Conservation (phyloP, 2,888 invertebrate species). For the Monoplex corrugatus region DNA sequence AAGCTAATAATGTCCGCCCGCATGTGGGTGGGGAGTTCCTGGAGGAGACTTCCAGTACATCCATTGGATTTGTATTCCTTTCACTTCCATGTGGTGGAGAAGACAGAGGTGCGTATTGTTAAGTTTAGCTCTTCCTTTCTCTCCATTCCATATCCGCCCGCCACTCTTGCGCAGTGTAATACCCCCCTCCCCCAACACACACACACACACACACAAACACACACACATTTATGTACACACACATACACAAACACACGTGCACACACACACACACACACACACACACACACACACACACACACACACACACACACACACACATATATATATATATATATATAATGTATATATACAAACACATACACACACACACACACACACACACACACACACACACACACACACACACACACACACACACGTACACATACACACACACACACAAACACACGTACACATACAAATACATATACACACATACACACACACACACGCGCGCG, state of each 20-base stretch:
- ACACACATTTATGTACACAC: not conserved
- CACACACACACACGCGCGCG: not conserved
- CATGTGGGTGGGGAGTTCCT: no score
- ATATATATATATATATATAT: not conserved
- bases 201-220: not conserved
- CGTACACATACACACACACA: not conserved
- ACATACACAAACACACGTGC: not conserved
- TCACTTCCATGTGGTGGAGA: no score
- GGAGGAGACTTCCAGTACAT: no score
- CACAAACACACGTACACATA: not conserved
- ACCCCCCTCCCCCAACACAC: not conserved
- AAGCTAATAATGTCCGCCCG: no score
- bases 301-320: slow-evolving; percentile 7
- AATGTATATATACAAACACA: not conserved
- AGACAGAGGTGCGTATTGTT: no score
- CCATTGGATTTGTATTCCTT: no score
- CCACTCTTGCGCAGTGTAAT: no score
- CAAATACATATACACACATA: not conserved
- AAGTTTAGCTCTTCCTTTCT: no score
- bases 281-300: not conserved
- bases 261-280: slow-evolving; percentile 8
- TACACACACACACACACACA: not conserved
- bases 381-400: not conserved
- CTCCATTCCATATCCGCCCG: no score
- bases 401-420: not conserved